A percentile compares a stretch with the other conserved stretches of the same genome.
Evolutionary conservation across 1,140 invertebrate species (phyloP).

Genomic region (Parapsyche elsis): DNA sequence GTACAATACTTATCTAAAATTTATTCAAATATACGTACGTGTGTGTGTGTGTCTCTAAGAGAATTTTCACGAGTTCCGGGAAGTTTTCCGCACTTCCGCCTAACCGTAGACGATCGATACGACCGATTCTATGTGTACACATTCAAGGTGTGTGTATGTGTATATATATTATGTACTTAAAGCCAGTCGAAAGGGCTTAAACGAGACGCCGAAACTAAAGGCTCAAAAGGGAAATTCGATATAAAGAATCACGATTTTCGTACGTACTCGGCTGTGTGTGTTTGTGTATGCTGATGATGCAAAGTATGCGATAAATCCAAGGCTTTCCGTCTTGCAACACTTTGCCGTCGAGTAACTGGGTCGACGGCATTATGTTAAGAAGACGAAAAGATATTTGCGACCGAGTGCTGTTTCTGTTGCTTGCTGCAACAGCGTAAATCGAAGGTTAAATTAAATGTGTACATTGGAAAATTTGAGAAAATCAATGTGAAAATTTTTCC

Average conservation of each 20-base stretch:
- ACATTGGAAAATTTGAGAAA: not conserved
- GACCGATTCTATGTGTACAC: not conserved
- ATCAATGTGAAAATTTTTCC: no score
- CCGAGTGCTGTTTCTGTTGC: no score
- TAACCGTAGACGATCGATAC: conserved; percentile 13
- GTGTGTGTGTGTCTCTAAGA: not conserved
- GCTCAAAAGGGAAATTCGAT: no score
- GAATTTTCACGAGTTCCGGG: conserved; percentile 16
- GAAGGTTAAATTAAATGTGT: not conserved
- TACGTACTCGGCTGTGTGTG: not conserved
- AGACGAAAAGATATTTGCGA: not conserved
- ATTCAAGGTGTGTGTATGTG: not conserved
- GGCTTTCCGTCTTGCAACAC: conserved; percentile 33
- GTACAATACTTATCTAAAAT: no score
- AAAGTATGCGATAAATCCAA: conserved; percentile 35
- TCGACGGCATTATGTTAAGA: conserved; percentile 21
- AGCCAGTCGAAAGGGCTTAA: no score
- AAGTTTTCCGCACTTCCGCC: conserved; percentile 26
- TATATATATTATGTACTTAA: no score
- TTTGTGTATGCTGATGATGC: no score
- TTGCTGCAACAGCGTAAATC: not conserved
- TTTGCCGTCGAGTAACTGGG: conserved; percentile 17
- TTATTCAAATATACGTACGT: not conserved
- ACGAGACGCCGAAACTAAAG: no score
- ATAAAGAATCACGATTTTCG: not conserved